Evolutionary conservation across 2,888 invertebrate genomes (phyloP), one percentile per base, ranked within the genome.

Genomic region (Macrosoma leucophasiata): DNA sequence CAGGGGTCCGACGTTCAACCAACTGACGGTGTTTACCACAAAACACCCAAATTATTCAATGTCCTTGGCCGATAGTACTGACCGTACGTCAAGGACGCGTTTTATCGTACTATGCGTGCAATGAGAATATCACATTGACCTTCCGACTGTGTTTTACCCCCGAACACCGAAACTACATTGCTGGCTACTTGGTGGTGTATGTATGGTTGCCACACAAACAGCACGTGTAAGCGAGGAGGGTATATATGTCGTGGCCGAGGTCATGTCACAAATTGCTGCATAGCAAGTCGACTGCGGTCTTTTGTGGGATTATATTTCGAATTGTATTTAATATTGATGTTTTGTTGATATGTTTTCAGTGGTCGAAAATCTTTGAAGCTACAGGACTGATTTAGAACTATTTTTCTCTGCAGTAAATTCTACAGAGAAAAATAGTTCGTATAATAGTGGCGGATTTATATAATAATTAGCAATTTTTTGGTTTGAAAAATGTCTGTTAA

Each of bases 221-320:
- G 54, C 62, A 69, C 63, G 64, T 68, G 65, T 65, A 53, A 30
- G 50, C 43, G 36, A 43, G 44, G 43, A 58, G 46, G 50, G 55
- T 55, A 58, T 52, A 58, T 52, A 55, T 59, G 58, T 58, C 56
- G 56, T 53, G 50, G 42, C 48, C 77, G 77, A 81, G 82, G 81
- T 71, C 82, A 70, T 51, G 63, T 71, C 62, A 71, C 59, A 71
- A 73, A 74, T 77, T 75, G 66, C 79, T 81, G 82, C 82, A 84
- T 81, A 74, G 66, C 65, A 68, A 74, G 69, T 65, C 53, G 62
- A 81, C 74, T 79, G 81, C 82, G 79, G 81, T 62, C 73, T 77
- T 61, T 76, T 69, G 58, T 68, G 62, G 70, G 68, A 71, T 72
- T 72, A n/a, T n/a, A 72, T 72, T 74, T 71, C 58, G 28, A 45